phyloP scores from a whole-genome alignment of 1,140 invertebrate species.

The Wiebesia pumilae region DNA sequence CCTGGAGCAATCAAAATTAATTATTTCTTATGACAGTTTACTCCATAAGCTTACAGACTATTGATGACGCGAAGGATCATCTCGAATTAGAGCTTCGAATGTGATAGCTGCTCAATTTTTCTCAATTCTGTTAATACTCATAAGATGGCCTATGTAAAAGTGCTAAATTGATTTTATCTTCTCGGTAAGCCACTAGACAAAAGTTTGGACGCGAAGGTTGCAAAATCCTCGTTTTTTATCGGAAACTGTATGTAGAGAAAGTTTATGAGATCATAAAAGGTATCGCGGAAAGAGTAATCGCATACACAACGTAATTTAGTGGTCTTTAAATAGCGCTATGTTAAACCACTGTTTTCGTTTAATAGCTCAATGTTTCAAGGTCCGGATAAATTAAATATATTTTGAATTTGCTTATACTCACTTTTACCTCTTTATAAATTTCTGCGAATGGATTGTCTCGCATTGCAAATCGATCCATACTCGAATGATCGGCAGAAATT shows the following conservation, averaged over 20 bases:
- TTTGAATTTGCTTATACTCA: slow-evolving; percentile 12
- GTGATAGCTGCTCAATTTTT: background rate
- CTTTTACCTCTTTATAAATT: background rate
- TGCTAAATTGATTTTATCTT: slow-evolving; percentile 33
- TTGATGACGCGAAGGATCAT: too few species aligned
- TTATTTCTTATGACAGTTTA: background rate
- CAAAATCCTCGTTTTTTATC: slow-evolving; percentile 18
- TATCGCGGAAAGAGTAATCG: background rate
- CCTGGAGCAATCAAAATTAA: too few species aligned
- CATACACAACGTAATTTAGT: slow-evolving; percentile 1
- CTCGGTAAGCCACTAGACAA: background rate
- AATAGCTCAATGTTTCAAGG: slow-evolving; percentile 23
- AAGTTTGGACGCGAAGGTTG: background rate
- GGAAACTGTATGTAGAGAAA: background rate
- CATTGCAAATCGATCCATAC: background rate
- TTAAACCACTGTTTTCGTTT: background rate
- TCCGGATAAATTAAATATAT: background rate
- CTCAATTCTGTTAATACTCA: too few species aligned
- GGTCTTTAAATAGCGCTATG: slow-evolving; percentile 5
- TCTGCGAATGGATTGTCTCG: background rate
- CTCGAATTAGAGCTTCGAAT: background rate
- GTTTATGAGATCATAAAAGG: background rate
- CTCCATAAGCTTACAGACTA: background rate
- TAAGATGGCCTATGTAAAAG: background rate
- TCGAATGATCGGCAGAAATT: too few species aligned